Conservation (phyloP, 2,888 invertebrate species). For the Dinocampus coccinellae region DNA sequence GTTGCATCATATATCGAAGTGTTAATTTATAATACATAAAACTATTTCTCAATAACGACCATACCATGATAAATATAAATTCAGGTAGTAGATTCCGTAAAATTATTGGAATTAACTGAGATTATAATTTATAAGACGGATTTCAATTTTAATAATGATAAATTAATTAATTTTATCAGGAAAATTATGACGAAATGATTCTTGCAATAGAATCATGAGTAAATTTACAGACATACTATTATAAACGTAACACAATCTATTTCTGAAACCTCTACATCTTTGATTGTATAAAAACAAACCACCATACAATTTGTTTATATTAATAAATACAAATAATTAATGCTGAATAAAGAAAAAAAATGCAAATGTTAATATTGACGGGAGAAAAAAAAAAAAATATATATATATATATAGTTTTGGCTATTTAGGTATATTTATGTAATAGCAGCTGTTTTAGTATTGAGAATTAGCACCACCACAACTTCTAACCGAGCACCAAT, state of each 20-base stretch:
- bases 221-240: too few relatives aligned
- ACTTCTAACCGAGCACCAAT: too few relatives aligned
- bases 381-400: conserved; percentile 35
- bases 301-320: neutral
- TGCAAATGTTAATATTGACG: conserved; percentile 36
- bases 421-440: conserved; percentile 31
- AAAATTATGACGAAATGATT: too few relatives aligned
- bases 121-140: too few relatives aligned
- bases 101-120: too few relatives aligned
- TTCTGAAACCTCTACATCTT: neutral
- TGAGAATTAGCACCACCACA: conserved; percentile 5
- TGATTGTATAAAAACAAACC: neutral
- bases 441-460: conserved; percentile 30
- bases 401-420: conserved; percentile 32
- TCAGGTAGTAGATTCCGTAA: too few relatives aligned
- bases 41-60: too few relatives aligned
- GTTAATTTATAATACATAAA: neutral
- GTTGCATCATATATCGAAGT: neutral
- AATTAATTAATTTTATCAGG: too few relatives aligned
- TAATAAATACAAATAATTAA: neutral
- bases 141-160: too few relatives aligned
- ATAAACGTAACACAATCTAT: too few relatives aligned
- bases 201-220: too few relatives aligned
- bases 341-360: conserved; percentile 33
- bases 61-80: too few relatives aligned